Percentiles rank a stretch among this genome's conserved stretches.
These are phyloP conservation scores for Ichneumoninae sp. DNA, from an alignment of 2,888 invertebrate species.

Conservation along the genomic window DNA sequence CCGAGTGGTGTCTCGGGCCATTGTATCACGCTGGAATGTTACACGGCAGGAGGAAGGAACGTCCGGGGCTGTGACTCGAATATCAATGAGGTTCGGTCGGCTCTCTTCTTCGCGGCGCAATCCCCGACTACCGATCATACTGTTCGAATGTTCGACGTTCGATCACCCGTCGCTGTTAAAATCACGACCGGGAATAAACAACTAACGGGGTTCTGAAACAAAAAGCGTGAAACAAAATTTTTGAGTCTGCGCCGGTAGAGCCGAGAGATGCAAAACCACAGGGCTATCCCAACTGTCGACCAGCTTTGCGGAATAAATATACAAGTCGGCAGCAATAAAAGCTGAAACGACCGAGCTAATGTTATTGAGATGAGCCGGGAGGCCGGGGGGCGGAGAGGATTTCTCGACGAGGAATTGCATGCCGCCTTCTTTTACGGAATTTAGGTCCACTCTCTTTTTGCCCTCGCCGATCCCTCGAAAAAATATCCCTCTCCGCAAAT, in stretches of 20 bases:
- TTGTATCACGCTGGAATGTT: conserved; percentile 81
- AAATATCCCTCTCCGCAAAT: conserved; percentile 70
- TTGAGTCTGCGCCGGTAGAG: not conserved
- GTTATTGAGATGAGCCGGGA: conserved; percentile 81
- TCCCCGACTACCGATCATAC: conserved; percentile 27
- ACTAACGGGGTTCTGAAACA: not conserved
- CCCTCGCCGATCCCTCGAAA: conserved; percentile 44
- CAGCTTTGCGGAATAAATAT: conserved; percentile 70
- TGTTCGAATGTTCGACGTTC: conserved; percentile 9
- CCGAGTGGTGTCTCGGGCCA: conserved; percentile 77
- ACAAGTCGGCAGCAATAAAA: conserved; percentile 76
- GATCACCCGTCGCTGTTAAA: conserved; percentile 8
- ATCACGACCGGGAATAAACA: conserved; percentile 11
- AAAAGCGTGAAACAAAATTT: not conserved
- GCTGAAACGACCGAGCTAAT: conserved; percentile 80
- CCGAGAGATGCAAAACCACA: conserved; percentile 36
- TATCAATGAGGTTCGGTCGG: conserved; percentile 78
- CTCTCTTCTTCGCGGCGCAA: conserved; percentile 77
- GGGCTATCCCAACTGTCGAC: conserved; percentile 26
- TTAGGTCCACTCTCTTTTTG: conserved; percentile 69
- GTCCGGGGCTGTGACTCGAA: conserved; percentile 81
- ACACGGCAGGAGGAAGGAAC: conserved; percentile 79
- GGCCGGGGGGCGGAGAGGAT: conserved; percentile 76
- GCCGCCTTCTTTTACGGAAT: conserved; percentile 77
- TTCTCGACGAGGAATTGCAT: conserved; percentile 76